Evolutionary conservation across 2,113 vertebrate species (phyloP).

Genomic region (Orycteropus afer): DNA sequence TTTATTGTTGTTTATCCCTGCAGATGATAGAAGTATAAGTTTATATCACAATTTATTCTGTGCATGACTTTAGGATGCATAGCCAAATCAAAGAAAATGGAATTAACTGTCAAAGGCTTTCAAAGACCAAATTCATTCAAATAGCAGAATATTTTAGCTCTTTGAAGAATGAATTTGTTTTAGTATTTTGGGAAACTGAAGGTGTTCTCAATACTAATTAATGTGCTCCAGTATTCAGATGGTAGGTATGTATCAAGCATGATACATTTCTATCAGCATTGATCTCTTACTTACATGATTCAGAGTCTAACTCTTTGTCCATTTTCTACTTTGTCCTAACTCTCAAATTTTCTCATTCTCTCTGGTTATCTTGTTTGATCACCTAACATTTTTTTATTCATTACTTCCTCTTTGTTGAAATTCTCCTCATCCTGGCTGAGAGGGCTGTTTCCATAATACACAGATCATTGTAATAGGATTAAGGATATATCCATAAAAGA

Average conservation of each 20-base stretch:
- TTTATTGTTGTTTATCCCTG: background rate
- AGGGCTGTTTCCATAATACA: background rate
- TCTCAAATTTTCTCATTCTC: background rate
- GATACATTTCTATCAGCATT: background rate
- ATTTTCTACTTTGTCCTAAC: background rate
- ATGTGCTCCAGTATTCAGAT: background rate
- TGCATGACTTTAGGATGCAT: background rate
- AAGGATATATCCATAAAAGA: background rate
- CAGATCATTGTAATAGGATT: background rate
- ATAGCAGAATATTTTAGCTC: background rate
- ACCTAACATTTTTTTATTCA: background rate
- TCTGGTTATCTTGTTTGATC: background rate
- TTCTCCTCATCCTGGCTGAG: background rate
- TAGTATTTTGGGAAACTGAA: slow-evolving; percentile 15
- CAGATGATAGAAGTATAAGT: background rate
- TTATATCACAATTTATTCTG: background rate
- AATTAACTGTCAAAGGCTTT: slow-evolving; percentile 3
- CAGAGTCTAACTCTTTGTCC: background rate
- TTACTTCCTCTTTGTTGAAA: background rate
- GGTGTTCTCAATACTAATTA: background rate
- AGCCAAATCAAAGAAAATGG: background rate
- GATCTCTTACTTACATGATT: background rate
- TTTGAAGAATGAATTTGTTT: background rate
- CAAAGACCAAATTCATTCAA: background rate
- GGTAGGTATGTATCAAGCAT: background rate